These are phyloP conservation scores for Bergia puertoricense DNA, from an alignment of 92 coral and sea anemone species.

Conservation along the genomic window DNA sequence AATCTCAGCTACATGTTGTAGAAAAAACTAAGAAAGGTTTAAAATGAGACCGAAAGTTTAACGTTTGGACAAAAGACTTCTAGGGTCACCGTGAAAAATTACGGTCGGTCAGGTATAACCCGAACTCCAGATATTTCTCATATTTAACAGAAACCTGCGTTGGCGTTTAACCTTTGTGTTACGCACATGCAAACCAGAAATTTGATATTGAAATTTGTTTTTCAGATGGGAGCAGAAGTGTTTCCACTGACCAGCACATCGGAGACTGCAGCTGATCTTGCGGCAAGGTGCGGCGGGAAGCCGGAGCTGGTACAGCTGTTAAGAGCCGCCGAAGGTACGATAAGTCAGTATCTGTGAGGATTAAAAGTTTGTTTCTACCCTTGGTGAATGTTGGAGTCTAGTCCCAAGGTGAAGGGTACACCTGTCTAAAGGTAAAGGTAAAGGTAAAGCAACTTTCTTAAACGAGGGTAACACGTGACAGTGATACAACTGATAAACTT, in stretches of 20 bases:
- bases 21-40: too few species aligned
- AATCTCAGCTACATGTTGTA: too few species aligned
- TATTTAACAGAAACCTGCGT: too few species aligned
- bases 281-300: conserved; percentile 87
- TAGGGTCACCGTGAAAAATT: too few species aligned
- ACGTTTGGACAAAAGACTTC: too few species aligned
- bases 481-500: too few species aligned
- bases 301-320: conserved; percentile 76
- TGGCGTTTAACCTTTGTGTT: neutral
- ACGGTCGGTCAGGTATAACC: too few species aligned
- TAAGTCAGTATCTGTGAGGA: neutral
- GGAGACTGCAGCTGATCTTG: conserved; percentile 96
- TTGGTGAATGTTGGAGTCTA: neutral
- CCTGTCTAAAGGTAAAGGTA: too few species aligned
- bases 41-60: too few species aligned
- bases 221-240: conserved; percentile 90
- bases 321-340: conserved; percentile 89
- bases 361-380: neutral
- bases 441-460: too few species aligned
- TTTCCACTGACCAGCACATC: conserved; percentile 87
- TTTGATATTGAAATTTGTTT: neutral
- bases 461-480: too few species aligned
- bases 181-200: neutral
- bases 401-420: neutral
- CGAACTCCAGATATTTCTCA: too few species aligned